These are phyloP conservation scores for Sparidentex hasta DNA, from an alignment of 2,797 vertebrate genomes.

Conservation along the genomic window DNA sequence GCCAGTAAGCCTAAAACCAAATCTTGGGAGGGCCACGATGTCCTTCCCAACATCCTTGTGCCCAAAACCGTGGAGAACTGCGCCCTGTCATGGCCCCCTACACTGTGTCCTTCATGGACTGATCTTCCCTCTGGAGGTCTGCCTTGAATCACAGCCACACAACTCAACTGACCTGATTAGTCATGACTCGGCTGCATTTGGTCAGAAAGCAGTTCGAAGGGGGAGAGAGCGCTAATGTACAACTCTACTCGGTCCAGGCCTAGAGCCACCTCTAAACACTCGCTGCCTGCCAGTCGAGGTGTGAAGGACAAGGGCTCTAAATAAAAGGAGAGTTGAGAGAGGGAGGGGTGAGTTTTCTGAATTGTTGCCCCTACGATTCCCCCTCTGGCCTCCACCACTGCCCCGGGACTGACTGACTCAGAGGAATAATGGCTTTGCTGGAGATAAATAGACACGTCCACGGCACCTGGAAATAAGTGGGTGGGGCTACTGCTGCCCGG, in stretches of 20 bases:
- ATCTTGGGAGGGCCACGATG: constrained; percentile 7
- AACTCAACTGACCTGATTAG: constrained; percentile 44
- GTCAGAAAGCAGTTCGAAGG: constrained; percentile 47
- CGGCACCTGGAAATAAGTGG: constrained; percentile 78
- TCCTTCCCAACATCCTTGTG: constrained; percentile 42
- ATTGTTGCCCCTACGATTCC: constrained; percentile 57
- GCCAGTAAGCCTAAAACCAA: constrained; percentile 27
- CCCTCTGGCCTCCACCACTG: constrained; percentile 44
- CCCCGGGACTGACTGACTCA: constrained; percentile 60
- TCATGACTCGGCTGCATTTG: constrained; percentile 25
- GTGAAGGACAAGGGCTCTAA: constrained; percentile 83
- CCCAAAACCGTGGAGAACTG: constrained; percentile 11
- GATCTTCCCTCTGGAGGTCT: constrained; percentile 37
- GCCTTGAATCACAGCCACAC: constrained; percentile 34
- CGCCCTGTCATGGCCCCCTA: constrained; percentile 10
- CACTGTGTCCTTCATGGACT: constrained; percentile 41
- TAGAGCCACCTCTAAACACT: constrained; percentile 49
- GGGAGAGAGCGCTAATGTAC: constrained; percentile 20
- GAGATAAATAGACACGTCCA: constrained; percentile 80
- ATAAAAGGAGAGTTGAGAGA: constrained; percentile 72
- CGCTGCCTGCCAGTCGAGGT: constrained; percentile 73
- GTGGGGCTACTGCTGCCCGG: constrained; percentile 74
- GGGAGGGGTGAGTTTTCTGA: constrained; percentile 64
- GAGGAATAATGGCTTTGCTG: constrained; percentile 71
- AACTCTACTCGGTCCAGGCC: constrained; percentile 28